Conservation (phyloP, 2,113 vertebrate species). For the Cyanistes caeruleus region DNA sequence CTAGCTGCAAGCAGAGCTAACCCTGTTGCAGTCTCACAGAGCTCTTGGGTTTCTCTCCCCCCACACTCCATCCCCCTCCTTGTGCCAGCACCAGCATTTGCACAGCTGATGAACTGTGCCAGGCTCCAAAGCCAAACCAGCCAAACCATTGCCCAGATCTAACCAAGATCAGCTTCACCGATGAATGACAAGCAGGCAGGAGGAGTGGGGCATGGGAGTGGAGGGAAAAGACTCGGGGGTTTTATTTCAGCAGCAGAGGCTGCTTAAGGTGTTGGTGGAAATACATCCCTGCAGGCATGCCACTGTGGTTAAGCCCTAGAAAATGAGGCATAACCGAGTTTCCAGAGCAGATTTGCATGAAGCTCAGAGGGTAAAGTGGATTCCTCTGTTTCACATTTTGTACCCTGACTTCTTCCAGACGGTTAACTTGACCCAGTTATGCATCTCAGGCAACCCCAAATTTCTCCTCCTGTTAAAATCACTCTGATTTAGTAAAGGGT, state of each 20-base stretch:
- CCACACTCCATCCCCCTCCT: not conserved
- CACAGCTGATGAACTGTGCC: not conserved
- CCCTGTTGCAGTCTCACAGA: not conserved
- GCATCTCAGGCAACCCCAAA: not conserved
- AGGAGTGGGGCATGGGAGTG: not conserved
- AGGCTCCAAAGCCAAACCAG: not conserved
- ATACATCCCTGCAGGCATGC: slow-evolving; percentile 7
- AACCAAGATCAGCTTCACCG: not conserved
- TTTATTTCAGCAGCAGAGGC: not conserved
- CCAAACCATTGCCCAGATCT: not conserved
- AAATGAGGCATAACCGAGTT: not conserved
- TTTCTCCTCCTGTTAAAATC: slow-evolving; percentile 23
- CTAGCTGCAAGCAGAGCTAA: not conserved
- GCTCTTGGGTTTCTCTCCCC: not conserved
- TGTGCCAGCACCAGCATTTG: not conserved
- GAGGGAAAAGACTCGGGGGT: not conserved
- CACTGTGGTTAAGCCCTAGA: slow-evolving; percentile 23
- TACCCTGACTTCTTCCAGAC: not conserved
- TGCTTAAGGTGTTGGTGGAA: slow-evolving; percentile 5
- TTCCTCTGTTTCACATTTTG: slow-evolving; percentile 10
- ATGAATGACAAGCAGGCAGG: not conserved
- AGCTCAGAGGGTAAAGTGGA: not conserved
- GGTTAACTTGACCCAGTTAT: slow-evolving; percentile 15
- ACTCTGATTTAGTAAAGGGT: not conserved
- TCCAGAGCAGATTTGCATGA: slow-evolving; percentile 42